These are phyloP conservation scores for Atherix ibis DNA, from an alignment of 2,888 invertebrate genomes.

Conservation along the genomic window DNA sequence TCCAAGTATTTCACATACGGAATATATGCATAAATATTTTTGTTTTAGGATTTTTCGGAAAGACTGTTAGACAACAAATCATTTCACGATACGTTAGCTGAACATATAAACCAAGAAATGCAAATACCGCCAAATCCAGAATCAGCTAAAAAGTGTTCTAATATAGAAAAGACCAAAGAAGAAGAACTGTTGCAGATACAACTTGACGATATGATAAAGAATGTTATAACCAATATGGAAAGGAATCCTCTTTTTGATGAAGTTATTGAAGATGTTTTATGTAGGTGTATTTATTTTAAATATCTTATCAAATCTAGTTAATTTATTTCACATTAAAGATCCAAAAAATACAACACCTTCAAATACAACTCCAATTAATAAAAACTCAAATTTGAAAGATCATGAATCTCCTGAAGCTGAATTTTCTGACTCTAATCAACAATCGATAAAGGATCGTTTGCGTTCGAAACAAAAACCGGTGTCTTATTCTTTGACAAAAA, in stretches of 20 bases:
- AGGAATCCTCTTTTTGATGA: slow-evolving; percentile 26
- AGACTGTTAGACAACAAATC: slow-evolving; percentile 23
- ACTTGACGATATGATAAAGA: slow-evolving; percentile 24
- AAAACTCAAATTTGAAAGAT: neutral
- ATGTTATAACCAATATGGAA: slow-evolving; percentile 26
- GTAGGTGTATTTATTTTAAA: slow-evolving; percentile 9
- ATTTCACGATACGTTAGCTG: slow-evolving; percentile 23
- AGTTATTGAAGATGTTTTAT: slow-evolving; percentile 23
- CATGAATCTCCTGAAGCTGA: too few relatives aligned
- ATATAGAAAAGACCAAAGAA: neutral
- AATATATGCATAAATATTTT: slow-evolving; percentile 15
- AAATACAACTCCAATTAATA: neutral
- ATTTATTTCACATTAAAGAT: neutral
- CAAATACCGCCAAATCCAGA: slow-evolving; percentile 5
- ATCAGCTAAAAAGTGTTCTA: slow-evolving; percentile 5
- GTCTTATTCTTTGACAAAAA: too few relatives aligned
- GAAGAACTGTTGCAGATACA: slow-evolving; percentile 8
- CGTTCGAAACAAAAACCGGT: too few relatives aligned
- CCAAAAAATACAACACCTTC: neutral
- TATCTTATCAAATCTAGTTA: neutral
- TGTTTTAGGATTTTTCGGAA: slow-evolving; percentile 17
- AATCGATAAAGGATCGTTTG: too few relatives aligned
- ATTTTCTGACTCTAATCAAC: too few relatives aligned
- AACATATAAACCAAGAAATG: slow-evolving; percentile 22
- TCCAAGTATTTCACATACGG: too few relatives aligned